Base-by-base conservation (phyloP, 2,888 invertebrate genomes). In the Allolobophora icterica region DNA sequence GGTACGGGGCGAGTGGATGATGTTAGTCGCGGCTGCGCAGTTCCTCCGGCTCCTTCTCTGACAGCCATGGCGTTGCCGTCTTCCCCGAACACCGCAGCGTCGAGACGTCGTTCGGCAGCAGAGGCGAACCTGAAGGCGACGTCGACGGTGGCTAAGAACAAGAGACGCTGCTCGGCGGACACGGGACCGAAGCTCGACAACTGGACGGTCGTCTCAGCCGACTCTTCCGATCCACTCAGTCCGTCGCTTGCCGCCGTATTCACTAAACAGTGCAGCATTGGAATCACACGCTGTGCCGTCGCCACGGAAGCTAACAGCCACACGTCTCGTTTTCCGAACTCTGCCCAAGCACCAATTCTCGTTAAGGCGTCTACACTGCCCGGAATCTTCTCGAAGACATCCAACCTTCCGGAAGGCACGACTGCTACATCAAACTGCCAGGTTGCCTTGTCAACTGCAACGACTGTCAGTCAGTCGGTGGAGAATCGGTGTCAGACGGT, bases 201-300 rank as follows among this genome's bases (percentile, higher is more conserved):
- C 71, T 71, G 71, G 71, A 71, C 71, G 71, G n/a, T 71, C 11
- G 71, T n/a, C 13, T n/a, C 71, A 2, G 71, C 71, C 30, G 71
- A 71, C n/a, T n/a, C 71, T 13, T 30, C 71, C 71, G 71, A 71
- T n/a, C 71, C 71, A n/a, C 71, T 71, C n/a, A 71, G 71, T n/a
- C 71, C 71, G 71, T 71, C 71, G 71, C 71, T 71, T 11, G 71
- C 71, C 71, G n/a, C 71, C n/a, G 71, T 71, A 1, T 71, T 71
- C 71, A 71, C 71, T 8, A 71, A 71, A n/a, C 71, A 71, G 71
- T 71, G 71, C 71, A 71, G 71, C 71, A 71, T 71, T n/a, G 71
- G 71, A 71, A 71, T 71, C 71, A 71, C 71, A 17, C 71, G n/a
- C 17, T 71, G 71, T 71, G 71, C 71, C 30, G 71, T 71, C 71